Evolutionary conservation across 2,888 invertebrate genomes (phyloP).

Genomic region (Ariolimax columbianus): DNA sequence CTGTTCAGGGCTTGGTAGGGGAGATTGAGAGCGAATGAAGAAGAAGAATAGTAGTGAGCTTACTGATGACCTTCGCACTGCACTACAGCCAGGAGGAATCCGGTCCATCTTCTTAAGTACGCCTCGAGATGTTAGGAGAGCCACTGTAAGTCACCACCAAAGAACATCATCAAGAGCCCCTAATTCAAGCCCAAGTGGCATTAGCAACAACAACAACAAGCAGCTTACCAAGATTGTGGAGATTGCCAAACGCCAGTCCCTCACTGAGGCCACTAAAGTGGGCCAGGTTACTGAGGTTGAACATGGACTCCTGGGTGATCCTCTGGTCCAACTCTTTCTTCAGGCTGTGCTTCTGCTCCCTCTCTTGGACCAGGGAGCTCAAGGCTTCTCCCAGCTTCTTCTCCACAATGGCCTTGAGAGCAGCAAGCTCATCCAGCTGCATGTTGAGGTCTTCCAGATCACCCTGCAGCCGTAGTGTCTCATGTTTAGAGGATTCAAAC

Average conservation of each 20-base stretch:
- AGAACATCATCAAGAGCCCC: too few species aligned
- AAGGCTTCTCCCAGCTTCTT: slow-evolving; percentile 97
- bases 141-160: too few species aligned
- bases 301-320: slow-evolving; percentile 78
- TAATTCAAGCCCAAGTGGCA: too few species aligned
- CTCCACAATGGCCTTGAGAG: slow-evolving; percentile 94
- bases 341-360: slow-evolving; percentile 88
- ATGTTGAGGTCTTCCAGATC: slow-evolving; percentile 88
- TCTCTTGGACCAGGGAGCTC: slow-evolving; percentile 93
- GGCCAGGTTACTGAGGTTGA: slow-evolving; percentile 78
- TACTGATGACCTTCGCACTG: too few species aligned
- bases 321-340: slow-evolving; percentile 78
- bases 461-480: slow-evolving; percentile 93
- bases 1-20: too few species aligned
- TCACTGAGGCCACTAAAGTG: slow-evolving; percentile 75
- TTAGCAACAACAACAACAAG: too few species aligned
- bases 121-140: too few species aligned
- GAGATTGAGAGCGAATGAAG: too few species aligned
- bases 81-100: too few species aligned
- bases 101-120: too few species aligned
- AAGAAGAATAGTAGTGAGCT: too few species aligned
- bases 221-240: slow-evolving; percentile 24
- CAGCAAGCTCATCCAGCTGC: slow-evolving; percentile 92
- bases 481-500: slow-evolving; percentile 98
- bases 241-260: slow-evolving; percentile 61